Evolutionary conservation across 2,888 invertebrate species (phyloP).

Genomic region (Synanthedon vespiformis): DNA sequence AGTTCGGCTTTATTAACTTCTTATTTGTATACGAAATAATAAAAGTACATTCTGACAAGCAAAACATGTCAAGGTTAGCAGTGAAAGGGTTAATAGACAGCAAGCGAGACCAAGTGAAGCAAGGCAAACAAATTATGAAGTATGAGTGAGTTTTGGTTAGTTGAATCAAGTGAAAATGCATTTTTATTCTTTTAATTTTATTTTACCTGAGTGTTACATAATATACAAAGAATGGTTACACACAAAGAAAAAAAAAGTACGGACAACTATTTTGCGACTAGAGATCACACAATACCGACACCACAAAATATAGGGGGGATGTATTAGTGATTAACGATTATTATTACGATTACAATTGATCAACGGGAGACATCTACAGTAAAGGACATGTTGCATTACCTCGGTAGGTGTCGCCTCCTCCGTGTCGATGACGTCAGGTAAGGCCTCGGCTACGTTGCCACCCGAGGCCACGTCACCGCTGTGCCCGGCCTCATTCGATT

Average conservation of each 20-base stretch:
- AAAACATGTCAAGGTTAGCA: no score
- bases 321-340: slow-evolving; percentile 10
- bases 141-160: not conserved
- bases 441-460: slow-evolving; percentile 32
- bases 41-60: no score
- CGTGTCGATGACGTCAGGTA: slow-evolving; percentile 63
- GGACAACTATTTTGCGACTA: slow-evolving; percentile 1
- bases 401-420: slow-evolving; percentile 64
- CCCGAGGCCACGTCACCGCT: slow-evolving; percentile 23
- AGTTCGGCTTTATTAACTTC: no score
- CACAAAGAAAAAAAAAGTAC: not conserved
- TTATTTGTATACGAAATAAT: no score
- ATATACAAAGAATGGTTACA: not conserved
- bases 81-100: no score
- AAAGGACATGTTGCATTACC: slow-evolving; percentile 61
- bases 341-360: slow-evolving; percentile 40
- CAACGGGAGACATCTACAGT: slow-evolving; percentile 61
- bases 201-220: slow-evolving; percentile 25
- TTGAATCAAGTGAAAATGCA: slow-evolving; percentile 38
- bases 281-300: slow-evolving; percentile 2
- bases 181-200: slow-evolving; percentile 23
- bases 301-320: not conserved
- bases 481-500: slow-evolving; percentile 22
- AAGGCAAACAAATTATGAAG: not conserved
- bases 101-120: not conserved